These are phyloP conservation scores for Buceros bicornis DNA, from an alignment of 2,797 vertebrate genomes.

Conservation along the genomic window DNA sequence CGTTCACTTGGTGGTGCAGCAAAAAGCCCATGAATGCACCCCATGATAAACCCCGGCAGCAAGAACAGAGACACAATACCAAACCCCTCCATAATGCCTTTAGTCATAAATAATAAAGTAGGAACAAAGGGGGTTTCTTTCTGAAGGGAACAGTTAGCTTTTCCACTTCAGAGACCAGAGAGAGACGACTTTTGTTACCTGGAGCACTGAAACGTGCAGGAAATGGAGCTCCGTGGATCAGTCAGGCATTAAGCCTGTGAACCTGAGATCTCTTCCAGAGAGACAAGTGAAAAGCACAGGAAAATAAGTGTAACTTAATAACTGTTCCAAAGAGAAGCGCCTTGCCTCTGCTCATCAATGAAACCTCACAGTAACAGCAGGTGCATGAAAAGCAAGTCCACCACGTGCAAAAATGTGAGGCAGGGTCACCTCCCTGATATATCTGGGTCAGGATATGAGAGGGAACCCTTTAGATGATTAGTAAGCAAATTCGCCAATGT, in stretches of 20 bases:
- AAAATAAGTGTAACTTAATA: slow-evolving; percentile 80
- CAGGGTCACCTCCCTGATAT: neutral
- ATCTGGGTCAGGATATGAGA: neutral
- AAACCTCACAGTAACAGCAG: slow-evolving; percentile 72
- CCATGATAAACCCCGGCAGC: neutral
- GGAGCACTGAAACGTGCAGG: slow-evolving; percentile 75
- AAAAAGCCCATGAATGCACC: neutral
- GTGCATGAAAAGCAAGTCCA: slow-evolving; percentile 50
- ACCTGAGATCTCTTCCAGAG: slow-evolving; percentile 76
- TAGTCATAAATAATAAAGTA: slow-evolving; percentile 81
- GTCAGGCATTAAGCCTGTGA: slow-evolving; percentile 80
- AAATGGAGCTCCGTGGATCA: slow-evolving; percentile 76
- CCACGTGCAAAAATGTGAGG: neutral
- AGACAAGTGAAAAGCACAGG: slow-evolving; percentile 43
- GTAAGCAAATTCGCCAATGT: neutral
- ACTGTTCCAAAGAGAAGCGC: slow-evolving; percentile 73
- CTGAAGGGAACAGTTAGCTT: slow-evolving; percentile 81
- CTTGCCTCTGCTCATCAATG: slow-evolving; percentile 54
- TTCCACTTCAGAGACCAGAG: slow-evolving; percentile 86
- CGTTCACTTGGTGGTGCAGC: fast-evolving
- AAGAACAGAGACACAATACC: neutral
- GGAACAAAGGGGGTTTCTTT: slow-evolving; percentile 84
- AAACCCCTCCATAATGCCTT: slow-evolving; percentile 35
- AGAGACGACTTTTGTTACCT: slow-evolving; percentile 83
- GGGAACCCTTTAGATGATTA: neutral